A percentile compares a stretch with the other conserved stretches of the same genome.
These are phyloP conservation scores for Siniperca undulata DNA, from an alignment of 2,797 vertebrate species.

Conservation along the genomic window DNA sequence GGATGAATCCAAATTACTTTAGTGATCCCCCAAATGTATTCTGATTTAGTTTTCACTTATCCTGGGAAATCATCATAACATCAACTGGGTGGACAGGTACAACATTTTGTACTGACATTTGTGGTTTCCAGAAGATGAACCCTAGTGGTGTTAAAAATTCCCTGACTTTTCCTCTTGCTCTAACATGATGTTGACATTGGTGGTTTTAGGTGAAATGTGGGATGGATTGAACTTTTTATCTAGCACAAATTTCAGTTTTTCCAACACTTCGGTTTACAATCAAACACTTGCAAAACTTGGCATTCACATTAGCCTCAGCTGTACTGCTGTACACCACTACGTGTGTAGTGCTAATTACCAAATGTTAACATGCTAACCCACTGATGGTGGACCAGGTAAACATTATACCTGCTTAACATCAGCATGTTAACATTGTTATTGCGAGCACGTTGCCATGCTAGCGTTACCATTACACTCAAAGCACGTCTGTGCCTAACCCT, in stretches of 20 bases:
- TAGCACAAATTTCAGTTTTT: not conserved
- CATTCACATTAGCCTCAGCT: not conserved
- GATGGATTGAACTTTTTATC: not conserved
- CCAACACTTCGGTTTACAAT: not conserved
- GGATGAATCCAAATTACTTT: not conserved
- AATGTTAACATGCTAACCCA: not conserved
- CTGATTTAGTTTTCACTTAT: not conserved
- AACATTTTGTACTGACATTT: not conserved
- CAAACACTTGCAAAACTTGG: not conserved
- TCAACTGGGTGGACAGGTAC: not conserved
- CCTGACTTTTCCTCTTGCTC: not conserved
- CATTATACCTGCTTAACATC: not conserved
- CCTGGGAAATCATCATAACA: not conserved
- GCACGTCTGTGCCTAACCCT: not conserved
- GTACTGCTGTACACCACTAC: not conserved
- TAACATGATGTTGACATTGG: not conserved
- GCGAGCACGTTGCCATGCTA: not conserved
- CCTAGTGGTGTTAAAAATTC: not conserved
- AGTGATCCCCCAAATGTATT: no score
- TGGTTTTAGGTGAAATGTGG: not conserved
- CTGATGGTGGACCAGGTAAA: not conserved
- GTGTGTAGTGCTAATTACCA: not conserved
- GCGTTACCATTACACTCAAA: not conserved
- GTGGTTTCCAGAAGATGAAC: not conserved
- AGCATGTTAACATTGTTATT: not conserved